phyloP scores from a whole-genome alignment of 1,140 invertebrate genomes.

The Ceratina australensis region DNA sequence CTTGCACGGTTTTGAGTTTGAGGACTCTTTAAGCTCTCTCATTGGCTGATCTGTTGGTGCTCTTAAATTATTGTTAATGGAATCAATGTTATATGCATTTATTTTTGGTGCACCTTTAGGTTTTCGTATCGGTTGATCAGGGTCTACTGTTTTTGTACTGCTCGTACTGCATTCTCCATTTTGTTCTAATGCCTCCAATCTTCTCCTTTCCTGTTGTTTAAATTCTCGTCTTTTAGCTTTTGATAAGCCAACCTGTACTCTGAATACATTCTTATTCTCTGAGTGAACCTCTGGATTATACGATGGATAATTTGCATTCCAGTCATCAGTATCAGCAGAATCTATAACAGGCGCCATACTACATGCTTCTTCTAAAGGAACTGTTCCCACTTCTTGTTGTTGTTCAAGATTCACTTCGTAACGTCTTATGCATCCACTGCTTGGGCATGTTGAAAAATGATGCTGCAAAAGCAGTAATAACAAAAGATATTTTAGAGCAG shows the following conservation, averaged over 20 bases:
- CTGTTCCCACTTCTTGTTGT: not conserved
- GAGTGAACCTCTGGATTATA: conserved; percentile 24
- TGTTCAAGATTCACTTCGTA: not conserved
- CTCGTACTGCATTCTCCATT: too few species aligned
- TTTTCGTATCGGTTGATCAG: too few species aligned
- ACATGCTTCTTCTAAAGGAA: not conserved
- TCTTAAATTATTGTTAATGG: too few species aligned
- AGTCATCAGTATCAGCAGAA: not conserved
- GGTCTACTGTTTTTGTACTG: too few species aligned
- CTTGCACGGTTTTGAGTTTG: too few species aligned
- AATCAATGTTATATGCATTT: too few species aligned
- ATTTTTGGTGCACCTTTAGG: too few species aligned
- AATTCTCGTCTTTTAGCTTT: conserved; percentile 34
- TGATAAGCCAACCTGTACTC: conserved; percentile 3
- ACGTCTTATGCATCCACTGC: conserved; percentile 2
- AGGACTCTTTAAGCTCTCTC: too few species aligned
- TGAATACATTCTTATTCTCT: conserved; percentile 12
- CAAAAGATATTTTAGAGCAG: not conserved
- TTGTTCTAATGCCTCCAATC: not conserved
- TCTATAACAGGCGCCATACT: accelerated
- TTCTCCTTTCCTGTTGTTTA: conserved; percentile 19
- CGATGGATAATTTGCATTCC: not conserved
- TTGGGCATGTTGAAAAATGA: conserved; percentile 21
- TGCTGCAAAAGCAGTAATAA: conserved; percentile 25
- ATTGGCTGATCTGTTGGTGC: too few species aligned